Conservation (phyloP, 35 echinoderm and acorn worm genomes). For the Ptychodera flava region DNA sequence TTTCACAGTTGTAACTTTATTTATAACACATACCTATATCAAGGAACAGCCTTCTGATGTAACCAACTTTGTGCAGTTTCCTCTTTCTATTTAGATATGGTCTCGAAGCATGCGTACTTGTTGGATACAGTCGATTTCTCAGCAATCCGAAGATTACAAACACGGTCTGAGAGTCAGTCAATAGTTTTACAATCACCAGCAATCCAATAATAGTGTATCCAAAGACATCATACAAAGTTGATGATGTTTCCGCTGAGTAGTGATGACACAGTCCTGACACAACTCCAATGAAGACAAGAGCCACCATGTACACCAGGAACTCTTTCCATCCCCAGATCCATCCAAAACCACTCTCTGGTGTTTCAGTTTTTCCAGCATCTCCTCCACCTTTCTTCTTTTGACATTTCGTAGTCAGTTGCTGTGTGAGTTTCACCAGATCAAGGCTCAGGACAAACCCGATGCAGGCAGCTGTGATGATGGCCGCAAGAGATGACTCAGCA, state of each 20-base stretch:
- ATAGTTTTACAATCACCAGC: constrained; percentile 37
- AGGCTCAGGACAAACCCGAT: constrained; percentile 70
- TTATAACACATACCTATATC: constrained; percentile 84
- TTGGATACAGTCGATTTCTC: constrained; percentile 71
- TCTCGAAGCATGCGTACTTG: constrained; percentile 35
- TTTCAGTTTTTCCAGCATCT: not conserved
- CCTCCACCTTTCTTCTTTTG: constrained; percentile 14
- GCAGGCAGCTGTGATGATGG: constrained; percentile 48
- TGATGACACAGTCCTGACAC: constrained; percentile 27
- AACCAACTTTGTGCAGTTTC: constrained; percentile 34
- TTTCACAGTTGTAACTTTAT: too few relatives aligned
- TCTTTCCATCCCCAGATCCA: constrained; percentile 67
- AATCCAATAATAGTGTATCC: constrained; percentile 40
- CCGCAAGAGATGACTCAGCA: constrained; percentile 36
- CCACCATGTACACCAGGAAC: constrained; percentile 45
- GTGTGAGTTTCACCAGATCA: constrained; percentile 42
- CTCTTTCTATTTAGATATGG: constrained; percentile 67
- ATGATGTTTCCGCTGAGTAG: not conserved
- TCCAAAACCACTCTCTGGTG: constrained; percentile 28
- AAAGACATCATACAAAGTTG: constrained; percentile 21
- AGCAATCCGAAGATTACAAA: constrained; percentile 69
- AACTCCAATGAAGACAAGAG: constrained; percentile 42
- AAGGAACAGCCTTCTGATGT: constrained; percentile 44
- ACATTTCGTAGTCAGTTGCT: constrained; percentile 32
- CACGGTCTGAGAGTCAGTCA: constrained; percentile 44